A percentile compares a stretch with the other conserved stretches of the same genome.
phyloP scores from a whole-genome alignment of 2,113 vertebrate genomes.

The Tichodroma muraria region DNA sequence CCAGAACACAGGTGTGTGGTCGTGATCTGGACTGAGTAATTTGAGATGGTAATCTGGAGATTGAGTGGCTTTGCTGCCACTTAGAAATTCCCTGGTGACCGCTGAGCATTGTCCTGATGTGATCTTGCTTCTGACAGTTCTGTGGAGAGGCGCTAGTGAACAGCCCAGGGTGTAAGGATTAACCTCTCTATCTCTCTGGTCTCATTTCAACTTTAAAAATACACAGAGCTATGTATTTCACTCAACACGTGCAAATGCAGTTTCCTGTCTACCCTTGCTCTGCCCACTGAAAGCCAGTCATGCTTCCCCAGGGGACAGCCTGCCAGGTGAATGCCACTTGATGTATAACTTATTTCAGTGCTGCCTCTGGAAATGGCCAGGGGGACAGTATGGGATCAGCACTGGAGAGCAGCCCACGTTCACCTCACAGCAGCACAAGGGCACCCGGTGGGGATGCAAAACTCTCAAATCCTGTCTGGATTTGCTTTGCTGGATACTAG shows the following conservation, averaged over 20 bases:
- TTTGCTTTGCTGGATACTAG: background rate
- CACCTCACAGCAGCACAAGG: background rate
- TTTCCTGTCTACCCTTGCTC: background rate
- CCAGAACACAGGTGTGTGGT: background rate
- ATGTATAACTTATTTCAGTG: background rate
- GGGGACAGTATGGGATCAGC: background rate
- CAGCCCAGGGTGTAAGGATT: background rate
- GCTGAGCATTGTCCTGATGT: background rate
- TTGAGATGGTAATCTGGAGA: background rate
- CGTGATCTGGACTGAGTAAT: background rate
- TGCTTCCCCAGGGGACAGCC: background rate
- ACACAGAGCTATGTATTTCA: background rate
- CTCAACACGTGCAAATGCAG: background rate
- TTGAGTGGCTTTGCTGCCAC: background rate
- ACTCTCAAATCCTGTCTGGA: background rate
- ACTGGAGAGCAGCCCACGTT: fast-evolving
- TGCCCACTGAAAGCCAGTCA: background rate
- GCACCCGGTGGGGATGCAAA: background rate
- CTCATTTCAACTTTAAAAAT: background rate
- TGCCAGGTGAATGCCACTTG: background rate
- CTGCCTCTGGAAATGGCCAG: background rate
- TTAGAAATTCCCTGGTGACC: background rate
- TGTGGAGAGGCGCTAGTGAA: background rate
- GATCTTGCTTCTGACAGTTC: background rate
- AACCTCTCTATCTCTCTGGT: background rate